Percentiles rank a stretch among this genome's conserved stretches.
phyloP scores from a whole-genome alignment of 1,140 invertebrate genomes.

The Nomia melanderi region DNA sequence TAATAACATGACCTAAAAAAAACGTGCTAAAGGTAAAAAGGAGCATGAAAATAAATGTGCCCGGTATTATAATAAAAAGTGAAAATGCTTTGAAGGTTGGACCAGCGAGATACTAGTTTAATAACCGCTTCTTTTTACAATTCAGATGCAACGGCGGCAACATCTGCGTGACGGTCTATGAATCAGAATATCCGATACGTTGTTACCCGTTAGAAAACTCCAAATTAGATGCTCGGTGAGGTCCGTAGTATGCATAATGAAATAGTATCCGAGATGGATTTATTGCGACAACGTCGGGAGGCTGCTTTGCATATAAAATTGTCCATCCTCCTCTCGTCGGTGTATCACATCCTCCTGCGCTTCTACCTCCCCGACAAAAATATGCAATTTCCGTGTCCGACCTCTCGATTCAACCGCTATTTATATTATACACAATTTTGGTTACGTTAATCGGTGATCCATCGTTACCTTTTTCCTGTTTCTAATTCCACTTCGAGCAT shows the following conservation, averaged over 20 bases:
- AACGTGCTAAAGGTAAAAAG: no score
- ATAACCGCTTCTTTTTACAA: constrained; percentile 73
- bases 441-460: not conserved
- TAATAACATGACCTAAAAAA: no score
- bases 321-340: not conserved
- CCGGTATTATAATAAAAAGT: no score
- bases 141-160: constrained; percentile 70
- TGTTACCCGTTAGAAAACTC: constrained; percentile 47
- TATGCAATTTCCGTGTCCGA: not conserved
- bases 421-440: not conserved
- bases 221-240: constrained; percentile 64
- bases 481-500: no score
- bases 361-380: not conserved
- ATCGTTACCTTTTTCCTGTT: not conserved
- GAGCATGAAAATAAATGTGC: no score
- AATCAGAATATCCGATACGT: constrained; percentile 56
- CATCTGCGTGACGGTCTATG: constrained; percentile 70
- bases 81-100: not conserved
- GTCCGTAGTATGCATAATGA: constrained; percentile 60
- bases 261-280: constrained; percentile 60
- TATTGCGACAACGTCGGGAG: constrained; percentile 55
- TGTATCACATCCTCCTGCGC: not conserved
- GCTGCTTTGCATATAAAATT: constrained; percentile 59
- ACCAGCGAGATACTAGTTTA: constrained; percentile 57
- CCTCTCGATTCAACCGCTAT: no score